Base-by-base conservation (phyloP, 2,888 invertebrate species). In the Atethmia centrago region DNA sequence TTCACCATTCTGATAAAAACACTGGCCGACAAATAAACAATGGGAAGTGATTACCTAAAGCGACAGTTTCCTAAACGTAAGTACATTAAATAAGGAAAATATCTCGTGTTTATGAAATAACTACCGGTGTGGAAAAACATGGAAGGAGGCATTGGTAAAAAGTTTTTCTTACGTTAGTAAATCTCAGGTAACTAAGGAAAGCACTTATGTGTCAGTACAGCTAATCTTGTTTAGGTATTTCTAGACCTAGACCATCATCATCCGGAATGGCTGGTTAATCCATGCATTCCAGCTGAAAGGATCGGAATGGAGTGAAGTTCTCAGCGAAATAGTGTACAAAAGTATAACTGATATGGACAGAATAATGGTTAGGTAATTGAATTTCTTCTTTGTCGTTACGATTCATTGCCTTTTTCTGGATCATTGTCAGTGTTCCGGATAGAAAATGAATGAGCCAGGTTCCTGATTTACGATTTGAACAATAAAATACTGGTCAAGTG, bases 1-100 rank as follows among this genome's bases (percentile, higher is more conserved):
- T 79, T 55, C 12, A 25, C 7, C 10, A 66, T 53, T 66, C 51
- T 42, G 21, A 55, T 9, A 76, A 67, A 69, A 78, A 74, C 77
- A 77, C 59, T 56, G 36, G 16, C 14, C 25, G 21, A n/a, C 19
- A 21, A 19, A 49, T 58, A 74, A 66, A 67, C 25, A 59, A 56
- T 49, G 5, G 25, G 45, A 64, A 69, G 21, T 79, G 45, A 74
- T 78, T 78, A 78, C 65, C 21, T 69, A 51, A 31, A 55, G 58
- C 31, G 47, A 40, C 36, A 68, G 45, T 66, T 72, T 70, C 21
- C 8, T 47, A 40, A 47, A 55, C 59, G 65, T 36, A 65, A n/a
- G n/a, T n/a, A 5, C 36, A 36, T 36, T n/a, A 36, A 79, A 71
- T 56, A 65, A 53, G 61, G 67, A 62, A 80, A 76, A 68, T 49